Evolutionary conservation across 2,888 invertebrate species (phyloP).

Genomic region (Idaea dimidiata): DNA sequence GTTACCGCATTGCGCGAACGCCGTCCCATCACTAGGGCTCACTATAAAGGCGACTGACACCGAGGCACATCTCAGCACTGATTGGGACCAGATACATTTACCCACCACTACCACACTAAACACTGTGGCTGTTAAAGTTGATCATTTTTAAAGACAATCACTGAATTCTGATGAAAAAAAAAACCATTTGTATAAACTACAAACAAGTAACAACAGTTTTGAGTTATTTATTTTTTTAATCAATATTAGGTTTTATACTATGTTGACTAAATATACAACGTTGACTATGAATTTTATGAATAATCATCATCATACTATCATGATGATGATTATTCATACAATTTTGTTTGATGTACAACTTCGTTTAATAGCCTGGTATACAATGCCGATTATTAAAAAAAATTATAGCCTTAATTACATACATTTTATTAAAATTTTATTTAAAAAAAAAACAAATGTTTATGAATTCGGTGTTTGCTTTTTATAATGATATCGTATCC

Average conservation of each 20-base stretch:
- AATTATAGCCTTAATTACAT: too few relatives aligned
- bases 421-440: too few relatives aligned
- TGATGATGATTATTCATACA: not conserved
- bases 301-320: too few relatives aligned
- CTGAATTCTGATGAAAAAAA: not conserved
- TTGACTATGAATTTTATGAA: not conserved
- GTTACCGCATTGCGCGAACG: slow-evolving; percentile 92
- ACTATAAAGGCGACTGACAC: slow-evolving; percentile 91
- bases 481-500: not conserved
- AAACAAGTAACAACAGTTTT: not conserved
- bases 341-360: not conserved
- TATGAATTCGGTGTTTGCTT: not conserved
- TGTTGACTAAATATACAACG: not conserved
- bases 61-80: slow-evolving; percentile 90
- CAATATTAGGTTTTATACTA: not conserved
- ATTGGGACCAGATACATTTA: slow-evolving; percentile 92
- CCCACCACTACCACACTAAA: slow-evolving; percentile 92
- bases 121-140: slow-evolving; percentile 94
- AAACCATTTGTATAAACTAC: not conserved
- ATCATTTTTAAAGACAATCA: slow-evolving; percentile 85
- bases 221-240: slow-evolving; percentile 4
- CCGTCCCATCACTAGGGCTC: slow-evolving; percentile 87
- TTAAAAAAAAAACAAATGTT: not conserved
- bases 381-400: not conserved
- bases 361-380: not conserved